Base-by-base conservation (phyloP, 2,113 vertebrate species). In the Trochalopteron elliotii region DNA sequence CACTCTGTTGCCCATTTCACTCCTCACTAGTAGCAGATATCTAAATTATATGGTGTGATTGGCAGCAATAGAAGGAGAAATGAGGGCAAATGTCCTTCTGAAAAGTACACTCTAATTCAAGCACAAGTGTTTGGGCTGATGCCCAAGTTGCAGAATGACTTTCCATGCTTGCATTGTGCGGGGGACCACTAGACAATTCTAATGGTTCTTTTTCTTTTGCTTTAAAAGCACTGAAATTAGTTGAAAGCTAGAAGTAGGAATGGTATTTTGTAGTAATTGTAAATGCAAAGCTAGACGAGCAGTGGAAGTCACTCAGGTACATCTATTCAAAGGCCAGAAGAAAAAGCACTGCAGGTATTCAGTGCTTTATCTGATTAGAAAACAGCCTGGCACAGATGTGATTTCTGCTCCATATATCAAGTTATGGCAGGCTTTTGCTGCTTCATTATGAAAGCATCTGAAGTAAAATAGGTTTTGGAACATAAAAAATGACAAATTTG, bases 401-500 rank as follows among this genome's bases (percentile, higher is more conserved):
- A 92, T 96, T 96, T 94, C 89, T 80, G 84, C 84, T 96, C 80
- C 75, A 89, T 93, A 95, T 96, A 96, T 95, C 89, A 96, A 96
- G 80, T 68, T 90, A 94, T 88, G 92, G 95, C 85, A 97, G 90
- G 87, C 68, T 95, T 96, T 95, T 94, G 93, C 93, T 92, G 91
- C 95, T 97, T 97, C 96, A 97, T 96, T 97, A 96, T 94, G 91
- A 96, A 97, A 97, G 83, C 74, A 96, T 94, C 92, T 96, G 88
- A 96, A 97, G 90, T 96, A 95, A 96, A 97, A 96, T 96, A 94
- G 96, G 92, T 92, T 97, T 96, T 96, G 86, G 96, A 97, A 97
- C 96, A 96, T 96, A 96, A 97, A 97, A 97, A 96, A 96, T 79
- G 87, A 97, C 97, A 97, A 96, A 97, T 97, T 96, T 97, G 97